Evolutionary conservation across 2,113 vertebrate genomes (phyloP).

Genomic region (Sterrhoptilus dennistouni): DNA sequence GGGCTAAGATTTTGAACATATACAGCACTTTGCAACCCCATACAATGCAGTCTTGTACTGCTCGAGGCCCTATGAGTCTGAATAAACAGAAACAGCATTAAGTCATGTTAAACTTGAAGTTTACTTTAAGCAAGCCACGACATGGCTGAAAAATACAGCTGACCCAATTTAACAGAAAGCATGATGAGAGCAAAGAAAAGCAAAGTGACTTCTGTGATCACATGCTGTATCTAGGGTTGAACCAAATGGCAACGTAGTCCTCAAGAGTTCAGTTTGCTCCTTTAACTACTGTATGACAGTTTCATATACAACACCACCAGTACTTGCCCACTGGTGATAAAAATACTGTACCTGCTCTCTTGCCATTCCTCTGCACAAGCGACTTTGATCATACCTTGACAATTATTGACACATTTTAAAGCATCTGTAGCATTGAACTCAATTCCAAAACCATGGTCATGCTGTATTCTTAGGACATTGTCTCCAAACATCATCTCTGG

Average conservation of each 20-base stretch:
- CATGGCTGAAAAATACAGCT: neutral
- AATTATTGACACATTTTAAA: conserved; percentile 90
- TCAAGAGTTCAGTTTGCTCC: neutral
- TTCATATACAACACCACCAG: neutral
- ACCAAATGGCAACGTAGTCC: neutral
- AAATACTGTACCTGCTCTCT: conserved; percentile 86
- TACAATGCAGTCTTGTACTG: neutral
- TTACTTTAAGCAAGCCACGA: neutral
- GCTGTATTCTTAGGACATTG: conserved; percentile 90
- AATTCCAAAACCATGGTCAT: conserved; percentile 87
- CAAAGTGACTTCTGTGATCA: neutral
- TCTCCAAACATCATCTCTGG: conserved; percentile 99
- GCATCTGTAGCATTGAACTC: conserved; percentile 94
- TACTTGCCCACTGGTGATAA: conserved; percentile 17
- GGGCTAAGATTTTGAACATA: neutral
- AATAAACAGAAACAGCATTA: neutral
- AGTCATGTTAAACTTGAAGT: neutral
- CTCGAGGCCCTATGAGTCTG: neutral
- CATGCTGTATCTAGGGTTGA: neutral
- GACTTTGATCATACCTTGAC: conserved; percentile 89
- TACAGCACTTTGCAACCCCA: neutral
- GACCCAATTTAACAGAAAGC: neutral
- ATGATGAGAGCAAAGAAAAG: neutral
- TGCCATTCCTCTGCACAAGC: conserved; percentile 98
- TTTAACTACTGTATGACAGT: neutral